Base-by-base conservation (phyloP, 2,888 invertebrate species). In the Girardia tigrina region DNA sequence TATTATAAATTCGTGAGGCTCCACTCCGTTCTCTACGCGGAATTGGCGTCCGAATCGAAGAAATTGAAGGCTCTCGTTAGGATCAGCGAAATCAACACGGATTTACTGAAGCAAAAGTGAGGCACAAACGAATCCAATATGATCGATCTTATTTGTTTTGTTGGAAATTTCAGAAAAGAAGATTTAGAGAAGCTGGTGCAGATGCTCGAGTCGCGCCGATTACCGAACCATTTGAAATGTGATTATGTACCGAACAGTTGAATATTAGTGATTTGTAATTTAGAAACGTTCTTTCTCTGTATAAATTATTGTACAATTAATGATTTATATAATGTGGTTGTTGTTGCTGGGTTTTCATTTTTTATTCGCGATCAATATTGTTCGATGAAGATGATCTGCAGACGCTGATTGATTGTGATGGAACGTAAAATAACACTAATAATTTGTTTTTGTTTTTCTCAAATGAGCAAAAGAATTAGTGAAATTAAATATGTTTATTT, bases 51-150 rank as follows among this genome's bases (percentile, higher is more conserved):
- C n/a, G 74, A 74, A 20, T 28, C 56, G 4, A 74, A 74, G 23
- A 74, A 74, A 23, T 23, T 74, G 26, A 42, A 69, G 16, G 74
- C 74, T 6, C 74, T 74, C 8, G 74, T 74, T 28, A 42, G 74
- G 14, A 74, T 74, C 23, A 74, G 74, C 69, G 74, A 74, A 28
- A 69, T 74, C 14, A 74, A 74, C 28, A 74, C 74, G 23, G 56
- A 56, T 20, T 56, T 56, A 16, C 23, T 56, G 56, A 56, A 56
- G 23, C 56, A 56, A 56, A 56, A 56, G 56, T 56, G 4, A n/a
- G n/a, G n/a, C n/a, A n/a, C n/a, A n/a, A n/a, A n/a, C n/a, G n/a
- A n/a, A n/a, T n/a, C n/a, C n/a, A n/a, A n/a, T n/a, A n/a, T n/a
- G n/a, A n/a, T n/a, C n/a, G n/a, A n/a, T n/a, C n/a, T n/a, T n/a